A percentile compares a stretch with the other conserved stretches of the same genome.
Evolutionary conservation across 2,113 vertebrate species (phyloP).

Genomic region (Anarhynchus alexandrinus): DNA sequence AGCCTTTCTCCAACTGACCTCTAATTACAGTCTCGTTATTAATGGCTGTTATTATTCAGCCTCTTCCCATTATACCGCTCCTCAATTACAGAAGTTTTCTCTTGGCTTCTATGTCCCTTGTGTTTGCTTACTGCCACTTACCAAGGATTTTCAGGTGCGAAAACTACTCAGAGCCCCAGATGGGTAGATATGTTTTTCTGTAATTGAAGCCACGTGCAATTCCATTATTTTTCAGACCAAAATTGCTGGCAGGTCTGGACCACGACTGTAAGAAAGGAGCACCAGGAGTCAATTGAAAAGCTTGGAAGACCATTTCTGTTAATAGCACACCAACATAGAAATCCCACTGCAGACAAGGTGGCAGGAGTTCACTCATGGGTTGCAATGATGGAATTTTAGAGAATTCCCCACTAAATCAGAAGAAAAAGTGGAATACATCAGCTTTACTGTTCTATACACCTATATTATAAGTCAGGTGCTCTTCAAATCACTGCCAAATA

Average conservation of each 20-base stretch:
- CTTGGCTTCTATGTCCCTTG: neutral
- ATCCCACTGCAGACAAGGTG: neutral
- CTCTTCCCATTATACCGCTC: slow-evolving; percentile 25
- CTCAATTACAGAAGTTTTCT: slow-evolving; percentile 38
- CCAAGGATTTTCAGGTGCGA: neutral
- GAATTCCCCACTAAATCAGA: neutral
- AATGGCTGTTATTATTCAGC: slow-evolving; percentile 26
- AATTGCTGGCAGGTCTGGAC: slow-evolving; percentile 30
- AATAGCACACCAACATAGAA: neutral
- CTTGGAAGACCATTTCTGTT: slow-evolving; percentile 34
- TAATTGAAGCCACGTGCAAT: slow-evolving; percentile 1
- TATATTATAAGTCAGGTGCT: neutral
- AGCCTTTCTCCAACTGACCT: slow-evolving; percentile 44
- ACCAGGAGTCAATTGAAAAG: slow-evolving; percentile 36
- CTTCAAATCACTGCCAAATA: neutral
- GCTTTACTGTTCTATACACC: neutral
- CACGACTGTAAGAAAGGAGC: slow-evolving; percentile 11
- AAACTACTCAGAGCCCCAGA: neutral
- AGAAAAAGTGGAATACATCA: neutral
- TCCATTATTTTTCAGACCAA: slow-evolving; percentile 58
- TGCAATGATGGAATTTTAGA: neutral
- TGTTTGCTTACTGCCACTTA: slow-evolving; percentile 6
- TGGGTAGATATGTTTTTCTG: neutral
- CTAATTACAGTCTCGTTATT: slow-evolving; percentile 55
- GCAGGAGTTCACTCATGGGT: neutral